Evolutionary conservation across 1,140 invertebrate genomes (phyloP), one percentile per base, ranked within the genome.

Genomic region (Euwallacea similis): DNA sequence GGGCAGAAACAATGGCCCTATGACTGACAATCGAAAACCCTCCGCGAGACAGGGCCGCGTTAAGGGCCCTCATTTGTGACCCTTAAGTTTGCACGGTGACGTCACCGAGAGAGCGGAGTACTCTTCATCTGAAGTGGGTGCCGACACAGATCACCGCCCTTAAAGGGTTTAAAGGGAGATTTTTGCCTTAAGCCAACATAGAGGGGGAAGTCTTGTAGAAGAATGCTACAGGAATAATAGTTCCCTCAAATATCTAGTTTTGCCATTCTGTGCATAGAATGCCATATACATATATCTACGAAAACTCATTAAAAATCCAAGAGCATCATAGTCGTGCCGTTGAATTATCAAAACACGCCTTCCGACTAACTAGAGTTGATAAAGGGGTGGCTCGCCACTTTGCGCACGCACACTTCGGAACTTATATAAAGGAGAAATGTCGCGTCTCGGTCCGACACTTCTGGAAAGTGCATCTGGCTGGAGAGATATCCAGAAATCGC

Each of bases 51-150:
- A 67, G 66, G 54, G 66, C 55, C 55, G 56, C 44, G 54, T 42
- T 67, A 46, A 67, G 66, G 55, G 66, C 56, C 42, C 66, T 67
- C 55, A 13, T 67, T 67, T 55, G 13, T 67, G 55, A 67, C 66
- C 66, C 66, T 67, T 59, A 66, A 66, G 54, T 66, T 66, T 66
- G 64, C 43, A 41, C 9, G 42, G 56, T 67, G 55, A 67, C 56
- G 56, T 67, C 56, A 60, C 43, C 7, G 62, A 11, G 16, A 50
- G 15, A 55, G 50, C 64, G 10, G 41, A 67, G 66, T 44, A 50
- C 66, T 21, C 66, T 67, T 47, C 41, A 47, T 46, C 59, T 33
- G 55, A 33, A 67, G 66, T 46, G 44, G 11, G 41, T 50, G 53
- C 56, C 54, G 66, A 59, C 54, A 67, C 55, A 47, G 56, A 67